Percentiles rank a stretch among this genome's conserved stretches.
Evolutionary conservation across 2,797 vertebrate species (phyloP).

Genomic region (Onychomys leucogaster): DNA sequence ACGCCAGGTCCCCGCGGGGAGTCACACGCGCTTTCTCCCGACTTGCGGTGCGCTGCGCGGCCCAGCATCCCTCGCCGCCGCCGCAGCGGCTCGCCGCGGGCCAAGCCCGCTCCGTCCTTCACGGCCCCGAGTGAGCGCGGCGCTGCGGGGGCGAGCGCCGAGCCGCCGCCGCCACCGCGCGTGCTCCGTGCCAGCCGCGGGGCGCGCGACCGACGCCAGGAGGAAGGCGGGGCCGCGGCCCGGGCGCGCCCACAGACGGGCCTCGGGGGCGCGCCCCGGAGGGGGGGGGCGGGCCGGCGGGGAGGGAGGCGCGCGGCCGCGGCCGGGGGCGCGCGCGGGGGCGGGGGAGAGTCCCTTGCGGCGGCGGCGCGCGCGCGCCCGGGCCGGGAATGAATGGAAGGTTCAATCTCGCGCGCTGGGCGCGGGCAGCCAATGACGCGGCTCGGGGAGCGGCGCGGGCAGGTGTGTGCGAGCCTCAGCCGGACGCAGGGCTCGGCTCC

Average conservation of each 20-base stretch:
- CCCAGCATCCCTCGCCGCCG: not conserved
- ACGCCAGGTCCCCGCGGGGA: not conserved
- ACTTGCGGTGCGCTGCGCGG: not conserved
- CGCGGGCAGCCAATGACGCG: constrained; percentile 72
- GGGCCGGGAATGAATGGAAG: constrained; percentile 73
- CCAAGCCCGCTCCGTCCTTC: not conserved
- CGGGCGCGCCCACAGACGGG: not conserved
- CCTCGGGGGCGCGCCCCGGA: not conserved
- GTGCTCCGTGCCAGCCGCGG: not conserved
- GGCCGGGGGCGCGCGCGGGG: not conserved
- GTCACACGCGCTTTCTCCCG: not conserved
- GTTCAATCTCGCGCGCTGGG: constrained; percentile 81
- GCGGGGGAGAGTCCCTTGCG: not conserved
- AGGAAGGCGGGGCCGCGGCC: not conserved
- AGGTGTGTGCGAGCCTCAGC: constrained; percentile 80
- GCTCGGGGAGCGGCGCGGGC: constrained; percentile 77
- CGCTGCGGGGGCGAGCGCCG: not conserved
- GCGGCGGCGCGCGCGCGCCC: constrained; percentile 12
- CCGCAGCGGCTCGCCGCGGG: not conserved
- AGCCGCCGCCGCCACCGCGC: not conserved
- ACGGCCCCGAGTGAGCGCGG: not conserved
- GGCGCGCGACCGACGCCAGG: not conserved
- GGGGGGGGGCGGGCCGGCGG: not conserved
- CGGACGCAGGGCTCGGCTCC: constrained; percentile 74
- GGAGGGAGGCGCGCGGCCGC: not conserved